Percentiles rank a stretch among this genome's conserved stretches.
Evolutionary conservation across 2,113 vertebrate genomes (phyloP).

Genomic region (Paralichthys olivaceus): DNA sequence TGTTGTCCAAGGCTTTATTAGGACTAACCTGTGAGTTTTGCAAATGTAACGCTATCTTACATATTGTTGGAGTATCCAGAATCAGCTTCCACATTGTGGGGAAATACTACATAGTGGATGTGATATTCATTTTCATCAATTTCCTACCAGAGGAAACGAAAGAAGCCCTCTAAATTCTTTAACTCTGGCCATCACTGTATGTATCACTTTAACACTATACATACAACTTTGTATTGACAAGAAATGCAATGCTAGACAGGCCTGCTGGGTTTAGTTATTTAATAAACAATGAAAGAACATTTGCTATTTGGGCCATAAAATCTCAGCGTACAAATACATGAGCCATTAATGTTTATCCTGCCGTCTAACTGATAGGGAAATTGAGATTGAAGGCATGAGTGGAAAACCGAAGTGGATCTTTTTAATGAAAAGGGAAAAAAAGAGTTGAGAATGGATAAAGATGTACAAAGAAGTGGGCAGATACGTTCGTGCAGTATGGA

Average conservation of each 20-base stretch:
- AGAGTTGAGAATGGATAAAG: not conserved
- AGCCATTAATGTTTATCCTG: too few relatives aligned
- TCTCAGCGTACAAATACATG: not conserved
- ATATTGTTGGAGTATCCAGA: too few relatives aligned
- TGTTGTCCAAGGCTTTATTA: too few relatives aligned
- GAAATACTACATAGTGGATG: not conserved
- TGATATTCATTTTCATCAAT: not conserved
- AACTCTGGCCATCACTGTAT: not conserved
- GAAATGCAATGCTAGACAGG: not conserved
- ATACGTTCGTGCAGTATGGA: not conserved
- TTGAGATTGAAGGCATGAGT: constrained; percentile 7
- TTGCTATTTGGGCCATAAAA: not conserved
- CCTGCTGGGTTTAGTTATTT: not conserved
- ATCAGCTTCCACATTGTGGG: not conserved
- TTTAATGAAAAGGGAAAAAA: constrained; percentile 7
- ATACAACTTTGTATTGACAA: not conserved
- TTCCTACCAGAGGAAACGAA: not conserved
- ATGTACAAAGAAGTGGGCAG: too few relatives aligned
- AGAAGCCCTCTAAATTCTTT: not conserved
- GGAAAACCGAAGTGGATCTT: not conserved
- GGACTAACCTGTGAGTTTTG: too few relatives aligned
- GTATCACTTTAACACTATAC: not conserved
- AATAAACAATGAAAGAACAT: too few relatives aligned
- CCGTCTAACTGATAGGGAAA: not conserved
- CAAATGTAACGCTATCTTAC: too few relatives aligned